Evolutionary conservation across 2,888 invertebrate species (phyloP), one percentile per base, ranked within the genome.

Genomic region (Lymantria monacha): DNA sequence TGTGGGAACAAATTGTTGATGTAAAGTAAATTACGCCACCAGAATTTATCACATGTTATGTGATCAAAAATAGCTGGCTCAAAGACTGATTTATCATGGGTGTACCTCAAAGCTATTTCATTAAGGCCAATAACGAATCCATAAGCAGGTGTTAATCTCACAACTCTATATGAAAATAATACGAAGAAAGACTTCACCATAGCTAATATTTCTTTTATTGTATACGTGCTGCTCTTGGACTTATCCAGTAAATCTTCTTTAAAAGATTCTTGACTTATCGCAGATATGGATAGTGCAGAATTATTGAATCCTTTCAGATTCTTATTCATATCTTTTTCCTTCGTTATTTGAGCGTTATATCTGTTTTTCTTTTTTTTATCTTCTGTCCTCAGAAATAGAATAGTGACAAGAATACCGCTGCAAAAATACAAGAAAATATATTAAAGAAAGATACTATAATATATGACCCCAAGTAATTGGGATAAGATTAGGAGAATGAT

Each of bases 21-120:
- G 76, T 96, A 96, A 12, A 96, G 87, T n/a, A 95, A 92, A 72
- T 97, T 96, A 53, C 96, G 91, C 96, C 96, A 97, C 96, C 96
- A 97, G 78, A 92, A 96, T 59, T 92, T 92, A 47, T 93, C 93
- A 74, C 96, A 96, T n/a, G 94, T 95, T 45, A 94, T 81, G 63
- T 95, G 93, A 74, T 95, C 95, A 50, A 93, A 91, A 14, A 95
- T 92, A 0, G 94, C 94, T 0, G 95, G 94, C 59, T 95, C 94
- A 70, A 96, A 95, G 1, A 96, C 94, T 0, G 95, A 94, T 59
- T 93, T 92, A 70, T 94, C 94, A 68, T 95, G 93, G 7, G 94
- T 92, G 89, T 95, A 96, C 51, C 95, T 91, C 66, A 95, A 87
- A 0, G 95, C 92, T 36, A 97, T 85, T 73, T 96, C 95, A 60